phyloP scores from a whole-genome alignment of 92 coral and sea anemone species.

The Epizoanthus scotinus region DNA sequence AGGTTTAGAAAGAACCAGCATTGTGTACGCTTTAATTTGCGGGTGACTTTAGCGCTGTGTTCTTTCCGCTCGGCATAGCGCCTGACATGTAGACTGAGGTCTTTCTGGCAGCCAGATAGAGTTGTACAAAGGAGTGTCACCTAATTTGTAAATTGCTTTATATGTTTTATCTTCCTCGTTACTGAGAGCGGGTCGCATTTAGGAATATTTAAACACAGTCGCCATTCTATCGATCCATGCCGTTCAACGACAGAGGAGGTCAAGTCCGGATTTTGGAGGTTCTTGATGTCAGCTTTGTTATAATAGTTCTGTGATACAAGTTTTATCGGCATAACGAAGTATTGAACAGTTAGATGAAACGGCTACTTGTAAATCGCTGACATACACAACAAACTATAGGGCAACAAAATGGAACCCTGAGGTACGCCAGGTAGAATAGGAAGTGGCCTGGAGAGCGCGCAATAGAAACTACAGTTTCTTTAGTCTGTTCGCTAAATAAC shows the following conservation, averaged over 20 bases:
- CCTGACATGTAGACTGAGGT: too few species aligned
- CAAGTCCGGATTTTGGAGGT: slow-evolving; percentile 14
- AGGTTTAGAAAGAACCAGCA: too few species aligned
- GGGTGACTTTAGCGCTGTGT: too few species aligned
- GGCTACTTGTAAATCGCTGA: background rate
- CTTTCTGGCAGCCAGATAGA: background rate
- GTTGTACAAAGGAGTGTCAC: background rate
- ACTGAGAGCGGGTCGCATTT: background rate
- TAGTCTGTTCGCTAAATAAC: background rate
- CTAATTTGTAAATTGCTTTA: background rate
- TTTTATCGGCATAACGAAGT: background rate
- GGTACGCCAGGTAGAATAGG: background rate
- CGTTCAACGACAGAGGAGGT: background rate
- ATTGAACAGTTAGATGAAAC: too few species aligned
- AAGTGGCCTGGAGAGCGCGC: background rate
- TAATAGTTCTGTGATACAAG: slow-evolving; percentile 2
- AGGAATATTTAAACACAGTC: slow-evolving; percentile 3
- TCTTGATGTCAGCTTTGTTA: background rate
- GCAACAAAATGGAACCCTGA: background rate
- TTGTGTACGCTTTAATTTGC: too few species aligned
- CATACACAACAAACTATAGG: background rate
- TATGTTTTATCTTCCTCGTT: background rate
- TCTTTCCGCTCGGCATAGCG: too few species aligned
- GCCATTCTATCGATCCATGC: background rate
- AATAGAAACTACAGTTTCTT: background rate